Conservation (phyloP, 2,888 invertebrate species). For the Adelognathus sp. region DNA sequence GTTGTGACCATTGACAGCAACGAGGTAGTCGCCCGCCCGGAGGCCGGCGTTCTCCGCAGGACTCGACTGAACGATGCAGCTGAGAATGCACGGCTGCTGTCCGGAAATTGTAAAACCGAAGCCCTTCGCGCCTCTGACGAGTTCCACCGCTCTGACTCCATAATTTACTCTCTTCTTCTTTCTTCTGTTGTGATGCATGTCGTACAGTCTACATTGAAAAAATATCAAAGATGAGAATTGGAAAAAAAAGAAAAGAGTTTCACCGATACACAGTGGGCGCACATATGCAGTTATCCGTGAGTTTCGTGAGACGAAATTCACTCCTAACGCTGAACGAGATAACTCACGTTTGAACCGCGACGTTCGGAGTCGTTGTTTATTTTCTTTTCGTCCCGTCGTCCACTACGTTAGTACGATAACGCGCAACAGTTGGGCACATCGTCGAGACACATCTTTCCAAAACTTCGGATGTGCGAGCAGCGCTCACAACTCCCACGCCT, state of each 20-base stretch:
- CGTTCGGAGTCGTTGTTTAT: not conserved
- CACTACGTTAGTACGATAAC: not conserved
- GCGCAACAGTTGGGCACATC: slow-evolving; percentile 1
- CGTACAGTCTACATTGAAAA: slow-evolving; percentile 39
- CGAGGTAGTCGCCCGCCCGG: slow-evolving; percentile 94
- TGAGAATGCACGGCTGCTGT: slow-evolving; percentile 96
- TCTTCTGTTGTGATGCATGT: slow-evolving; percentile 85
- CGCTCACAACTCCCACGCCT: not conserved
- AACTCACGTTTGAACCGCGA: not conserved
- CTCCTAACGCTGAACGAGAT: not conserved
- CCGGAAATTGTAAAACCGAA: slow-evolving; percentile 99
- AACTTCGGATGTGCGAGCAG: not conserved
- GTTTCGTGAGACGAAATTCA: not conserved
- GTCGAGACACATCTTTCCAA: not conserved
- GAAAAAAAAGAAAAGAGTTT: not conserved
- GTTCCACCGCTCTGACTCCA: slow-evolving; percentile 91
- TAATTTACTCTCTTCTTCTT: slow-evolving; percentile 88
- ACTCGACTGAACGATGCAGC: slow-evolving; percentile 94
- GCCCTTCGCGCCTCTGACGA: slow-evolving; percentile 92
- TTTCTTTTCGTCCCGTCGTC: not conserved
- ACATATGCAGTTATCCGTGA: slow-evolving; percentile 25
- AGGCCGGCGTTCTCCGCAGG: slow-evolving; percentile 96
- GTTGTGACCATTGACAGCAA: slow-evolving; percentile 95
- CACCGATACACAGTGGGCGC: not conserved
- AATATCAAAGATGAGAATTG: not conserved